These are phyloP conservation scores for Styela plicata DNA, from an alignment of 23 tunicate genomes.

Conservation along the genomic window DNA sequence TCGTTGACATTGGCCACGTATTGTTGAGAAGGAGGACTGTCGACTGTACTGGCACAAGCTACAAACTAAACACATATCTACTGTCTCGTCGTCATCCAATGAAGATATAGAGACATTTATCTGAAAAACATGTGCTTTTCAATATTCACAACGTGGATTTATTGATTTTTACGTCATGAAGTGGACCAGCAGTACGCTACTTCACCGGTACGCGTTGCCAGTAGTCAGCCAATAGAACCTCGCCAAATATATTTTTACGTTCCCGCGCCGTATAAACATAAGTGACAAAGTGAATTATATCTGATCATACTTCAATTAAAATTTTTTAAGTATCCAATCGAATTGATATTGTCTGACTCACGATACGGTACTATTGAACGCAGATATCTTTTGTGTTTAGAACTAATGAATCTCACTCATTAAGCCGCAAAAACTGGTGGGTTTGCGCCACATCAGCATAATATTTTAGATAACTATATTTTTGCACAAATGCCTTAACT, in stretches of 20 bases:
- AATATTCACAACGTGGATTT: conserved; percentile 22
- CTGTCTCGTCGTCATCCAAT: too few species aligned
- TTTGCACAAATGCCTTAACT: neutral
- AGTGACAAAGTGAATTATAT: neutral
- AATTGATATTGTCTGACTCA: neutral
- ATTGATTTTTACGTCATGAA: conserved; percentile 30
- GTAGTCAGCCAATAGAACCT: neutral
- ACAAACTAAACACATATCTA: too few species aligned
- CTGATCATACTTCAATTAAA: neutral
- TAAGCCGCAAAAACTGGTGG: too few species aligned
- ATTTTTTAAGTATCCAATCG: neutral
- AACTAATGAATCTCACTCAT: too few species aligned
- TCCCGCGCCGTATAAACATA: neutral
- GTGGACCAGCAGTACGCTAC: neutral
- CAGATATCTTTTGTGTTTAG: too few species aligned
- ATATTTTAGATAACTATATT: neutral
- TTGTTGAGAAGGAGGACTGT: too few species aligned
- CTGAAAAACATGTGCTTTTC: neutral
- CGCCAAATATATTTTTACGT: neutral
- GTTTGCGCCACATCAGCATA: neutral
- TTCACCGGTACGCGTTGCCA: neutral
- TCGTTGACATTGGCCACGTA: too few species aligned
- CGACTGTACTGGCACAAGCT: too few species aligned
- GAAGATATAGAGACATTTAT: too few species aligned
- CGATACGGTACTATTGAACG: neutral